Evolutionary conservation across 2,797 vertebrate genomes (phyloP).

Genomic region (Tauraco hartlaubi): DNA sequence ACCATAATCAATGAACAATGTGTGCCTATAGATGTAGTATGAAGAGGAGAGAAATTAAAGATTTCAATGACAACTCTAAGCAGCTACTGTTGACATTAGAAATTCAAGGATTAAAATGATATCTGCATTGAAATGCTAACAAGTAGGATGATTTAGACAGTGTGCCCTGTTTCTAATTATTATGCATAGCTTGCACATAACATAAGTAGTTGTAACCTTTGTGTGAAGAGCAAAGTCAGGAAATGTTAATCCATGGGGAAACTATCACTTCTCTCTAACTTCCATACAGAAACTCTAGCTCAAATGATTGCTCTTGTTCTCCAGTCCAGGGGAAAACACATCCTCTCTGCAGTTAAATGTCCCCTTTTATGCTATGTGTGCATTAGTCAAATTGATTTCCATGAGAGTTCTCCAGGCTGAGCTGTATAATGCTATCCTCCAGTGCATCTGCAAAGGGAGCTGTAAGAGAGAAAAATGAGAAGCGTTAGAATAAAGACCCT

Average conservation of each 20-base stretch:
- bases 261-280: conserved; percentile 36
- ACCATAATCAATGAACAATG: conserved; percentile 14
- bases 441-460: conserved; percentile 29
- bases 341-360: conserved; percentile 41
- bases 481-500: neutral
- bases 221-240: conserved; percentile 78
- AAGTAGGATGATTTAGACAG: conserved; percentile 56
- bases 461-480: conserved; percentile 48
- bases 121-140: conserved; percentile 69
- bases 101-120: conserved; percentile 71
- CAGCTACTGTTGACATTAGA: conserved; percentile 68
- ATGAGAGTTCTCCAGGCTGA: conserved; percentile 72
- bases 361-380: conserved; percentile 60
- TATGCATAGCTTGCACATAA: conserved; percentile 68
- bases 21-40: neutral
- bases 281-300: conserved; percentile 32
- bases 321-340: conserved; percentile 29
- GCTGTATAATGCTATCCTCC: conserved; percentile 66
- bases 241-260: conserved; percentile 79
- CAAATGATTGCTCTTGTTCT: conserved; percentile 73
- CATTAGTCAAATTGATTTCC: conserved; percentile 79
- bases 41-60: conserved; percentile 25
- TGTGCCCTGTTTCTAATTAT: conserved; percentile 63
- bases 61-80: conserved; percentile 56
- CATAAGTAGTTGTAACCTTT: conserved; percentile 79